phyloP scores from a whole-genome alignment of 2,888 invertebrate species.

The Drosophila neoperkinsi region DNA sequence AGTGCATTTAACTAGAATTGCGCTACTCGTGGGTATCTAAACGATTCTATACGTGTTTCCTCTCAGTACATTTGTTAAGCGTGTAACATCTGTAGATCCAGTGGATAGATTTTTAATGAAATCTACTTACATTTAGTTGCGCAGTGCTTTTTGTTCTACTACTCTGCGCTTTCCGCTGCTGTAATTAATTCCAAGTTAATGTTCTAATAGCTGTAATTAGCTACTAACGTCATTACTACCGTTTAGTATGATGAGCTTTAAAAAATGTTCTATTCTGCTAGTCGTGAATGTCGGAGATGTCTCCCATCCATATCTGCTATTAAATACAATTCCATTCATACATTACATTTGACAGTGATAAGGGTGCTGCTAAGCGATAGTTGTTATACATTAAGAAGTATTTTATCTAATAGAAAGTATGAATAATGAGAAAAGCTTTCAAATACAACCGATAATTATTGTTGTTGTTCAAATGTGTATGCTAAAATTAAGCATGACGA shows the following conservation, averaged over 20 bases:
- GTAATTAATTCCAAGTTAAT: constrained; percentile 19
- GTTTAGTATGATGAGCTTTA: constrained; percentile 1
- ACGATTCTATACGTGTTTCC: constrained; percentile 10
- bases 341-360: constrained; percentile 8
- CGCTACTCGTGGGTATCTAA: neutral
- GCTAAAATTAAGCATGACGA: constrained; percentile 6
- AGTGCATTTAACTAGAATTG: neutral
- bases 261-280: neutral
- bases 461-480: neutral
- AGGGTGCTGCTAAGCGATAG: neutral
- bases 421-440: constrained; percentile 6
- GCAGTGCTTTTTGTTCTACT: constrained; percentile 1
- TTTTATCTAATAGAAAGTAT: neutral
- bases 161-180: neutral
- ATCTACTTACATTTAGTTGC: constrained; percentile 23
- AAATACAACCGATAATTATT: constrained; percentile 3
- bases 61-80: constrained; percentile 3
- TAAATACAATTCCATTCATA: neutral
- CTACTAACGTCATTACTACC: neutral
- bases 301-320: neutral
- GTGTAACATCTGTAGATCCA: constrained; percentile 20
- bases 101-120: constrained; percentile 12
- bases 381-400: neutral
- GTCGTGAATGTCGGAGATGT: neutral
- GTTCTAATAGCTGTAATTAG: constrained; percentile 8